Conservation (phyloP, 2,888 invertebrate species). For the Schizotus pectinicornis region DNA sequence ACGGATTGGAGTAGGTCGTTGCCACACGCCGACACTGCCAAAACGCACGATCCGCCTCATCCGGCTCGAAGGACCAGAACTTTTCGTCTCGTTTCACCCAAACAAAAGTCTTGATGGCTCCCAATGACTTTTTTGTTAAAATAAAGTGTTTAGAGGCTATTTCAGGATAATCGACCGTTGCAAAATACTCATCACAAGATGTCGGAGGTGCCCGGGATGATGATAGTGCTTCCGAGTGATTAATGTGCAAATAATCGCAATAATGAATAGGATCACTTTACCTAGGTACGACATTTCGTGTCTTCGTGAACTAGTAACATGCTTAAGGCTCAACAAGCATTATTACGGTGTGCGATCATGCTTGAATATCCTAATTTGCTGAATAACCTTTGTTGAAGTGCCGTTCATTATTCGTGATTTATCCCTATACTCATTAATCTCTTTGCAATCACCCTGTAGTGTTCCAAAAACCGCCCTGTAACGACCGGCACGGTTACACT, state of each 20-base stretch:
- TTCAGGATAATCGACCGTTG: too few relatives aligned
- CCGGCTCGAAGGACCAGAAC: too few relatives aligned
- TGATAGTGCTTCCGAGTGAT: conserved; percentile 9
- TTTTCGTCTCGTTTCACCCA: too few relatives aligned
- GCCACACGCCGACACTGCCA: conserved; percentile 24
- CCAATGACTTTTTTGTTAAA: too few relatives aligned
- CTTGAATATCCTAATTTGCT: conserved; percentile 26
- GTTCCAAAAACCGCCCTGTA: neutral
- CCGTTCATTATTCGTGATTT: conserved; percentile 18
- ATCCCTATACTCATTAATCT: neutral
- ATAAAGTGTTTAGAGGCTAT: too few relatives aligned
- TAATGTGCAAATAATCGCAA: conserved; percentile 25
- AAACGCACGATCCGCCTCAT: conserved; percentile 12
- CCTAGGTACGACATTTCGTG: conserved; percentile 26
- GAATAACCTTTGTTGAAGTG: conserved; percentile 18
- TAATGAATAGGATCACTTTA: conserved; percentile 22
- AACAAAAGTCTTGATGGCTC: too few relatives aligned
- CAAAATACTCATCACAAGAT: too few relatives aligned
- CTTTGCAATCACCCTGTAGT: neutral
- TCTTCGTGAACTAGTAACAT: conserved; percentile 24
- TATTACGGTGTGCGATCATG: conserved; percentile 25
- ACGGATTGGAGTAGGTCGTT: conserved; percentile 29
- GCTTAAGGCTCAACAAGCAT: conserved; percentile 19
- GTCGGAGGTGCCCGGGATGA: neutral
- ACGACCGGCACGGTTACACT: neutral